Conservation (phyloP, 1,140 invertebrate genomes). For the Drosophila watanabei region DNA sequence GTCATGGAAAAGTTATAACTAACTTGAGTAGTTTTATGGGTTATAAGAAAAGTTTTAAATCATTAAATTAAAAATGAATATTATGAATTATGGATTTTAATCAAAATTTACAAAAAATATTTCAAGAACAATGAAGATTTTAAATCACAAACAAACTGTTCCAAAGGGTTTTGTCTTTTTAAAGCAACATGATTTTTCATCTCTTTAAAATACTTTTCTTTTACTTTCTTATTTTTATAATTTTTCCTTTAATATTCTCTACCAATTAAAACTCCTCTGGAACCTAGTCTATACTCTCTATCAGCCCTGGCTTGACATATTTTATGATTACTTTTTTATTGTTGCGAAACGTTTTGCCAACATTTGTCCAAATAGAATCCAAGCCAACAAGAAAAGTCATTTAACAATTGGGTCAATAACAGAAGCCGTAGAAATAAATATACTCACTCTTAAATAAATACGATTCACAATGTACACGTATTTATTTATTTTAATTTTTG, state of each 20-base stretch:
- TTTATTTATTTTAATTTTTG: slow-evolving; percentile 7
- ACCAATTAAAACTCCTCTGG: background rate
- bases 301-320: background rate
- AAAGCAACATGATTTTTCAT: background rate
- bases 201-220: background rate
- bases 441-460: background rate
- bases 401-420: slow-evolving; percentile 53
- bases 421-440: slow-evolving; percentile 7
- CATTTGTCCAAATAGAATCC: slow-evolving; percentile 47
- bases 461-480: slow-evolving; percentile 15
- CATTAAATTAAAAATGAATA: background rate
- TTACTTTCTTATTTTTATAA: background rate
- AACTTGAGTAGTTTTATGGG: background rate
- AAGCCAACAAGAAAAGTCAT: slow-evolving; percentile 5
- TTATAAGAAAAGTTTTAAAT: background rate
- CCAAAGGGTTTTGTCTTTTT: background rate
- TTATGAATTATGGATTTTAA: background rate
- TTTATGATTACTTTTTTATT: slow-evolving; percentile 19
- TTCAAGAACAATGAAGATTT: background rate
- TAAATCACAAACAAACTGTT: background rate
- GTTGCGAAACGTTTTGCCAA: slow-evolving; percentile 14
- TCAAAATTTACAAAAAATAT: background rate
- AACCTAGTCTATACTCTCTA: background rate
- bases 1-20: background rate
- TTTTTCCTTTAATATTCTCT: background rate